A percentile compares a stretch with the other conserved stretches of the same genome.
Evolutionary conservation across 2,888 invertebrate species (phyloP).

Genomic region (Prostheceraeus crozeri): DNA sequence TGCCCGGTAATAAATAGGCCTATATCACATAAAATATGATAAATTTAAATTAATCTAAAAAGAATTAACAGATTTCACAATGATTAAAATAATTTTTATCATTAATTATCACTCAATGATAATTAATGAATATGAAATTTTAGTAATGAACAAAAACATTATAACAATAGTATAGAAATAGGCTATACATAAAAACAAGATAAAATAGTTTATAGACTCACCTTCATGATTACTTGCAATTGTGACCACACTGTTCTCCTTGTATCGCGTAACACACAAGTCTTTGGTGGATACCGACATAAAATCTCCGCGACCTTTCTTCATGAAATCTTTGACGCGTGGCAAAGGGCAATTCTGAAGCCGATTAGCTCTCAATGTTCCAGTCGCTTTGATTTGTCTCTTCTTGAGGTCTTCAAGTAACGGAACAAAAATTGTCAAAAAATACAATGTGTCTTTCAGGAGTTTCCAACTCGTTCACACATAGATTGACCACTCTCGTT

Average conservation of each 20-base stretch:
- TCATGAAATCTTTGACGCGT: not conserved
- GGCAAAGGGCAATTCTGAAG: not conserved
- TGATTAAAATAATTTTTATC: no score
- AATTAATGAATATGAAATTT: no score
- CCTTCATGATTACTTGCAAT: not conserved
- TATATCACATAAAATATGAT: no score
- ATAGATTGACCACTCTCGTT: not conserved
- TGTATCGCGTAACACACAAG: slow-evolving; percentile 18
- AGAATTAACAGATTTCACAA: no score
- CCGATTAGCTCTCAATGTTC: slow-evolving; percentile 7
- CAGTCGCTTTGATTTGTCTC: not conserved
- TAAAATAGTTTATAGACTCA: no score
- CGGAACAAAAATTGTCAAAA: not conserved
- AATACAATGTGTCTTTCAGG: not conserved
- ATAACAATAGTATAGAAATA: no score
- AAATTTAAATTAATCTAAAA: no score
- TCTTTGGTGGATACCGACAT: not conserved
- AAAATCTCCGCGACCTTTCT: not conserved
- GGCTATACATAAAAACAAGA: no score
- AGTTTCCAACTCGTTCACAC: not conserved
- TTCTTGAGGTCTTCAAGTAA: not conserved
- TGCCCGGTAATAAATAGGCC: no score
- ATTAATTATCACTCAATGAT: no score
- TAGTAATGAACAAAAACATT: no score
- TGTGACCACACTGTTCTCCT: slow-evolving; percentile 10